These are phyloP conservation scores for Cyprinodon tularosa DNA, from an alignment of 2,113 vertebrate genomes.

Conservation along the genomic window DNA sequence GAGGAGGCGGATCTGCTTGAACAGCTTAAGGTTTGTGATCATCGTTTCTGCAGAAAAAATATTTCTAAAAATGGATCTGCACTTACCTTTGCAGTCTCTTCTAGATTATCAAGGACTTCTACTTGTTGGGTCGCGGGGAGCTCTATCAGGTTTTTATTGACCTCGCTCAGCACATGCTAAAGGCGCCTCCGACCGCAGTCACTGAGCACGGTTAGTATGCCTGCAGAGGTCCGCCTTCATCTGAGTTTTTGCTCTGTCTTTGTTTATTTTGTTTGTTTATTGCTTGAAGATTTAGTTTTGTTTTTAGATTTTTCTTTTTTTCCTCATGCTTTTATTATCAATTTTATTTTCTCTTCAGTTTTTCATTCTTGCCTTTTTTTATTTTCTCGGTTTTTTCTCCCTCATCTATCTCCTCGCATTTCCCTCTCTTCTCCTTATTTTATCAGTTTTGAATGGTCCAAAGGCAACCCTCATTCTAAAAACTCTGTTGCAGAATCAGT, in stretches of 20 bases:
- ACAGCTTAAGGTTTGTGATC: constrained; percentile 90
- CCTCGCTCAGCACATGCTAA: constrained; percentile 95
- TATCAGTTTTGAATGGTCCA: too few species aligned
- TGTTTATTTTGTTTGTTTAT: too few species aligned
- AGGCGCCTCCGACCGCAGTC: constrained; percentile 93
- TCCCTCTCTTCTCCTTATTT: too few species aligned
- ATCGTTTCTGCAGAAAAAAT: not conserved
- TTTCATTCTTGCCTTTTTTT: too few species aligned
- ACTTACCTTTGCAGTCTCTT: constrained; percentile 12
- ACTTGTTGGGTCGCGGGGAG: constrained; percentile 94
- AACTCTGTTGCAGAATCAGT: too few species aligned
- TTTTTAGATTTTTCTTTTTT: too few species aligned
- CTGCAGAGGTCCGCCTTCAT: not conserved
- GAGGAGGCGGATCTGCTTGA: constrained; percentile 95
- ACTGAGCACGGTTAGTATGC: constrained; percentile 90
- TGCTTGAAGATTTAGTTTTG: too few species aligned
- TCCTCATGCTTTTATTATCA: too few species aligned
- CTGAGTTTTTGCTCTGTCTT: not conserved
- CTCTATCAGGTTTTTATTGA: constrained; percentile 98
- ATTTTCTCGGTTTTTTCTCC: too few species aligned
- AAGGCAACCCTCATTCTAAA: too few species aligned
- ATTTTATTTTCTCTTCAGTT: too few species aligned
- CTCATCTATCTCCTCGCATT: too few species aligned
- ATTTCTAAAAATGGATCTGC: not conserved
- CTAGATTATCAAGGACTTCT: constrained; percentile 98